A percentile compares a stretch with the other conserved stretches of the same genome.
These are phyloP conservation scores for Stenopsyche tienmushanensis DNA, from an alignment of 1,140 invertebrate genomes.

Conservation along the genomic window DNA sequence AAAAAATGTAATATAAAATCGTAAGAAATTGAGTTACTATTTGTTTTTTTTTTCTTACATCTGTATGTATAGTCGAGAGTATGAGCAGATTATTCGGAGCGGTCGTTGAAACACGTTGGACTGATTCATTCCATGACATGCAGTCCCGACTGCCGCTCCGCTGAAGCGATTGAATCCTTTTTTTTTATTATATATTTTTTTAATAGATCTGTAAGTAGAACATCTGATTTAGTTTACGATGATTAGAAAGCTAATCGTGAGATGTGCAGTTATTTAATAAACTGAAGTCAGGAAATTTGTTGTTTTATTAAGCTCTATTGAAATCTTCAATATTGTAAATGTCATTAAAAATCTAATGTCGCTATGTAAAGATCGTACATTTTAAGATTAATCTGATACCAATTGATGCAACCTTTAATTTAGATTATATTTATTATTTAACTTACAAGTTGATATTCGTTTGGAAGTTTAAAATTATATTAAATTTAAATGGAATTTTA, in stretches of 20 bases:
- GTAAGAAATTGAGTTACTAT: slow-evolving; percentile 37
- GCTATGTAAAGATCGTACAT: no score
- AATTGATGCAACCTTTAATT: no score
- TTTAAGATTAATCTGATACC: no score
- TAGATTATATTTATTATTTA: no score
- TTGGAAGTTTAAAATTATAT: no score
- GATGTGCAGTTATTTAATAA: slow-evolving; percentile 41
- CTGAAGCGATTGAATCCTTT: slow-evolving; percentile 31
- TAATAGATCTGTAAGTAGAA: slow-evolving; percentile 43
- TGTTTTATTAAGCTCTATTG: slow-evolving; percentile 11
- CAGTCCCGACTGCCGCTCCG: slow-evolving; percentile 17
- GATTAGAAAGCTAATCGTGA: slow-evolving; percentile 30
- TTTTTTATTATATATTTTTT: slow-evolving; percentile 39
- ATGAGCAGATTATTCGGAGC: slow-evolving; percentile 27
- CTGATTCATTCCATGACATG: slow-evolving; percentile 17
- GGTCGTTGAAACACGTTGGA: neutral
- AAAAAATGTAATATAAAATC: slow-evolving; percentile 36
- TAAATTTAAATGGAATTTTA: no score
- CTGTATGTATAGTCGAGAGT: slow-evolving; percentile 22
- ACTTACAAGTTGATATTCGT: no score
- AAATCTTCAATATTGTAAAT: no score
- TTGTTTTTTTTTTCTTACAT: slow-evolving; percentile 27
- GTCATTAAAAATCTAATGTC: no score
- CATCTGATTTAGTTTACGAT: slow-evolving; percentile 39
- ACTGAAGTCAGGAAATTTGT: slow-evolving; percentile 23